Percentiles rank a stretch among this genome's conserved stretches.
phyloP scores from a whole-genome alignment of 2,113 vertebrate species.

The Lampris incognitus region DNA sequence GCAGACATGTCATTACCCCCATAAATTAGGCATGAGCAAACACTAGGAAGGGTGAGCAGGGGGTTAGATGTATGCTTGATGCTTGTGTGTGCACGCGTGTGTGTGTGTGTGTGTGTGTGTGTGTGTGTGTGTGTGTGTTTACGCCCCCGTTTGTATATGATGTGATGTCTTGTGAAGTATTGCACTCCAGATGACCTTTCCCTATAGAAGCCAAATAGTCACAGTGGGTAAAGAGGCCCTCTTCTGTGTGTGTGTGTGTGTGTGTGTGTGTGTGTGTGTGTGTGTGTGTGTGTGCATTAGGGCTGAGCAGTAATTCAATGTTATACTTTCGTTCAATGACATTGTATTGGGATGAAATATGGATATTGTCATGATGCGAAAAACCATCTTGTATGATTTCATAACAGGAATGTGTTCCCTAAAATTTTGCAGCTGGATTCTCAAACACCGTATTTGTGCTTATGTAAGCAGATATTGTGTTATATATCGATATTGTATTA shows the following conservation, averaged over 20 bases:
- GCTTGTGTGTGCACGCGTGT: constrained; percentile 20
- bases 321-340: no score
- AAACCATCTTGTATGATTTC: no score
- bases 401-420: no score
- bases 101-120: constrained; percentile 10
- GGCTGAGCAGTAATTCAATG: no score
- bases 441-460: no score
- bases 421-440: no score
- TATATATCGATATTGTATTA: no score
- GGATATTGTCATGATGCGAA: no score
- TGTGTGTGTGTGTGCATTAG: neutral
- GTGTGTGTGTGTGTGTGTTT: neutral
- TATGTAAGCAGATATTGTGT: no score
- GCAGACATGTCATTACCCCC: constrained; percentile 45
- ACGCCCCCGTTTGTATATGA: constrained; percentile 10
- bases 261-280: neutral
- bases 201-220: constrained; percentile 13
- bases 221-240: neutral
- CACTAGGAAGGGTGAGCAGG: neutral
- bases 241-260: neutral
- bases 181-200: constrained; percentile 56
- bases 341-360: no score
- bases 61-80: constrained; percentile 9
- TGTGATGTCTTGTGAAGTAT: constrained; percentile 51
- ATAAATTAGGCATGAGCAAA: constrained; percentile 67